Base-by-base conservation (phyloP, 1,140 invertebrate species). In the Aphis craccivora region DNA sequence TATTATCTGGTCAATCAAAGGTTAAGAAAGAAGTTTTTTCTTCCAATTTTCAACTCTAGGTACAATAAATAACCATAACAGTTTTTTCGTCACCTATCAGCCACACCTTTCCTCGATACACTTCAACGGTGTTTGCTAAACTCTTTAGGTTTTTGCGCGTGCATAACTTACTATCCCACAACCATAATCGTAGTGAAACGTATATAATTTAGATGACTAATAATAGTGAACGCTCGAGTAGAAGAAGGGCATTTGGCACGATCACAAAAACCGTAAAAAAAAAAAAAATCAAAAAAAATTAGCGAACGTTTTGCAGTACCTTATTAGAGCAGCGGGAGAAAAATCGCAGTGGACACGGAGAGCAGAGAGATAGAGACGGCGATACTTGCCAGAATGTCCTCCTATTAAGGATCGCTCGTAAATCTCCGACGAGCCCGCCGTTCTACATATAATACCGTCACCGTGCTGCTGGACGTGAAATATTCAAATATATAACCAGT, bases 401-500 rank as follows among this genome's bases (percentile, higher is more conserved):
- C n/a, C n/a, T 83, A 83, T 83, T 83, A n/a, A 45, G 30, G 25
- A 48, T 48, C 43, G 43, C 43, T 87, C 86, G 45, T 87, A 87
- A 87, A 87, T 87, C 43, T 87, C 43, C 18, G 18, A n/a, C 25
- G 30, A 30, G 45, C 86, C 45, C 45, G 60, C 60, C 60, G 14
- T 76, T 11, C 60, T 76, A 76, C 30, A 76, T 35, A 87, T 35
- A 87, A 48, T 87, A 18, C 30, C 23, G 43, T 45, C 86, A 37
- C 43, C 45, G 43, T n/a, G n/a, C 23, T 45, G n/a, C 23, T 48
- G 43, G 43, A 87, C 86, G 45, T 87, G 86, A 87, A 87, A 35
- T 87, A 87, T 87, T 87, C 86, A 87, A 87, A 87, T 48, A 87
- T 48, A 87, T 87, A 87, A 87, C 86, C 86, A 87, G 86, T 87